These are phyloP conservation scores for Centropyge bicolor DNA, from an alignment of 2,797 vertebrate genomes.

Conservation along the genomic window DNA sequence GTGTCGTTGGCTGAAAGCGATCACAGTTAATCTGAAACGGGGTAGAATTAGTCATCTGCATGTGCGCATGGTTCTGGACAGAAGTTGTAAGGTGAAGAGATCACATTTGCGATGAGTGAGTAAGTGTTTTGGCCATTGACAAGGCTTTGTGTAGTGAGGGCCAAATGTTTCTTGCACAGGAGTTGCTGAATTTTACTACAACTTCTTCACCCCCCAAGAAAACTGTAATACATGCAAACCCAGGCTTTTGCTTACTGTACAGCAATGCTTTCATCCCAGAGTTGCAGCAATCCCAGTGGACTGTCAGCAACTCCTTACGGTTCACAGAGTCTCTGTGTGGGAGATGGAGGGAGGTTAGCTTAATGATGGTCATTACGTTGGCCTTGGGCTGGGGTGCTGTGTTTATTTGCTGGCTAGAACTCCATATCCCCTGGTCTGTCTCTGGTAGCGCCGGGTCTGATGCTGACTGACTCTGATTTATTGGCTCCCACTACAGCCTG, in stretches of 20 bases:
- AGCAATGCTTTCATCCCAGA: conserved; percentile 33
- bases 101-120: conserved; percentile 37
- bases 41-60: conserved; percentile 51
- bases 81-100: conserved; percentile 30
- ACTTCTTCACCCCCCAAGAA: conserved; percentile 24
- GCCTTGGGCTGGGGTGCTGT: conserved; percentile 74
- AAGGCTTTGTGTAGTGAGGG: background rate
- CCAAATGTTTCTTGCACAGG: conserved; percentile 15
- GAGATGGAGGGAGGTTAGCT: conserved; percentile 66
- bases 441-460: conserved; percentile 68
- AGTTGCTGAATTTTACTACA: conserved; percentile 38
- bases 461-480: conserved; percentile 80
- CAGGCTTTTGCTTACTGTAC: background rate
- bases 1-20: conserved; percentile 14
- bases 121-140: conserved; percentile 35
- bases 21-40: conserved; percentile 27
- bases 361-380: conserved; percentile 82
- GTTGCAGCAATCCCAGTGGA: conserved; percentile 30
- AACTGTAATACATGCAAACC: conserved; percentile 16
- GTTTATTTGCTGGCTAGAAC: conserved; percentile 81
- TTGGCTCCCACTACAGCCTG: conserved; percentile 76
- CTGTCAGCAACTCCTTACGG: conserved; percentile 52
- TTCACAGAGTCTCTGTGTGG: conserved; percentile 66
- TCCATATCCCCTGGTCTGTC: conserved; percentile 77
- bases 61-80: conserved; percentile 38